These are phyloP conservation scores for Epinephelus cyanopodus DNA, from an alignment of 2,113 vertebrate species.

Conservation along the genomic window DNA sequence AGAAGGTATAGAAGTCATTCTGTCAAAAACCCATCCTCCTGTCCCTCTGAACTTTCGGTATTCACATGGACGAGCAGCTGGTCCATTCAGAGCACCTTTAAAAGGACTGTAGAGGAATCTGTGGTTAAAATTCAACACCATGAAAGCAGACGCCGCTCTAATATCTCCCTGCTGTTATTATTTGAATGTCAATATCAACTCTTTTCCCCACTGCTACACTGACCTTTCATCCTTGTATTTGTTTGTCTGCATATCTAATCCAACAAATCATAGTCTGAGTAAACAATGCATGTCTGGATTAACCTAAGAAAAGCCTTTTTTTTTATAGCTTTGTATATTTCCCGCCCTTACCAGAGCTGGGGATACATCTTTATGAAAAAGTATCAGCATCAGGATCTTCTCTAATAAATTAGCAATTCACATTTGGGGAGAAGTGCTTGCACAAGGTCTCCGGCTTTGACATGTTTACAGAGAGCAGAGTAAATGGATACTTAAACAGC, in stretches of 20 bases:
- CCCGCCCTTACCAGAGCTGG: background rate
- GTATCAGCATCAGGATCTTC: conserved; percentile 24
- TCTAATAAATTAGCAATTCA: conserved; percentile 63
- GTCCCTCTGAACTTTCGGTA: background rate
- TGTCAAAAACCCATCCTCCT: background rate
- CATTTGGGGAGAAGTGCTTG: conserved; percentile 43
- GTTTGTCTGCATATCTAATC: conserved; percentile 60
- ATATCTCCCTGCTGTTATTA: conserved; percentile 45
- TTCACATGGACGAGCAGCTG: conserved; percentile 7
- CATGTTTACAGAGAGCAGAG: conserved; percentile 64
- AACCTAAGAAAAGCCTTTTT: conserved; percentile 25
- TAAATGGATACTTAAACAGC: conserved; percentile 67
- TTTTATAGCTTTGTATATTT: conserved; percentile 7
- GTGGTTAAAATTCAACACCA: conserved; percentile 3
- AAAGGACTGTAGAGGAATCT: conserved; percentile 11
- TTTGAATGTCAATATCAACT: conserved; percentile 59
- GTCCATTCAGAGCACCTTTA: conserved; percentile 22
- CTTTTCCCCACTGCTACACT: conserved; percentile 26
- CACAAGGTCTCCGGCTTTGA: conserved; percentile 48
- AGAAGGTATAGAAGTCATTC: conserved; percentile 88
- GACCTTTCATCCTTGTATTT: conserved; percentile 56
- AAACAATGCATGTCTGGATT: conserved; percentile 52
- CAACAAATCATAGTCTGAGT: conserved; percentile 35
- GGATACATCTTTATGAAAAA: conserved; percentile 37
- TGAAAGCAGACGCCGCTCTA: conserved; percentile 1